Evolutionary conservation across 64 coral and sea anemone genomes (phyloP), one percentile per base, ranked within the genome.

Genomic region (Anthopleura sola): DNA sequence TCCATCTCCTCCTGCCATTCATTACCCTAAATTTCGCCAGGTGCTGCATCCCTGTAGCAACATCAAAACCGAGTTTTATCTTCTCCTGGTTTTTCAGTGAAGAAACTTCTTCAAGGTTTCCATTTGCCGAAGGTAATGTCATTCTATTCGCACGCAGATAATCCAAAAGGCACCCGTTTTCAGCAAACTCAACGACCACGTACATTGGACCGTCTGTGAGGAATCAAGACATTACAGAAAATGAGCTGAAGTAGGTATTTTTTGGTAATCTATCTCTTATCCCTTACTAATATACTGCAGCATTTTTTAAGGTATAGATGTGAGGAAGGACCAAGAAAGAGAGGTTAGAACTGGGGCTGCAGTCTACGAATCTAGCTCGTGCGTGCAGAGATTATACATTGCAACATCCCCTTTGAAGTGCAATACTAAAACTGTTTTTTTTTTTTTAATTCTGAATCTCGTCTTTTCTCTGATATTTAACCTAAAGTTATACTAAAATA

Each of bases 11-110:
- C n/a, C n/a, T n/a, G n/a, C n/a, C n/a, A n/a, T n/a, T 68, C 11
- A 71, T 54, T 46, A 95, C 93, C 93, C 84, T 91, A 85, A 82
- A 85, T 10, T 49, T 39, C 2, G 89, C 82, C 48, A 91, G 77
- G 60, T 91, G 77, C n/a, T 84, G 69, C 89, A 91, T 91, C 21
- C 89, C 89, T 15, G 21, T 64, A 11, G 89, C 89, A 16, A 91
- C 84, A 8, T 86, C 89, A 86, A 36, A 37, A 19, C 75, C 89
- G 26, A 90, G 51, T 19, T 28, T 80, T 0, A 85, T 37, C 69
- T 60, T 60, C 47, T 60, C 82, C 46, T 55, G 36, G 37, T 79
- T 79, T 23, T 8, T 23, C 19, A 79, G 76, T 38, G 76, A 44
- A 23, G 76, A 79, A 47, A 48, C 76, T 21, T 79, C 37, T 75